Conservation (phyloP, 2,888 invertebrate species). For the Cheilosia variabilis region DNA sequence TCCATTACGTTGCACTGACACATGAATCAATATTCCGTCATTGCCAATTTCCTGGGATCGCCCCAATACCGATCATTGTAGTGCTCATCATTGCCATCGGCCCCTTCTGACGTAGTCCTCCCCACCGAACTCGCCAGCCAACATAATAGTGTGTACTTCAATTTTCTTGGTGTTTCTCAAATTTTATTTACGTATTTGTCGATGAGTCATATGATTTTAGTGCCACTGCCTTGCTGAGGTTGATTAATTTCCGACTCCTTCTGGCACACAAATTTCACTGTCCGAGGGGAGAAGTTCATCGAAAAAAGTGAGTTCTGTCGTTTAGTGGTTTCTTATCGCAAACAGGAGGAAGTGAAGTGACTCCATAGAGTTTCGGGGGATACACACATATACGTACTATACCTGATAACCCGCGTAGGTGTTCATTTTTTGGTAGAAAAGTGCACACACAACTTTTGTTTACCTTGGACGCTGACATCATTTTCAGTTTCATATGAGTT, state of each 20-base stretch:
- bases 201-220: constrained; percentile 68
- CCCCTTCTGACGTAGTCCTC: constrained; percentile 9
- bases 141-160: constrained; percentile 46
- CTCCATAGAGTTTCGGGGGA: constrained; percentile 44
- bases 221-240: constrained; percentile 40
- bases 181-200: constrained; percentile 65
- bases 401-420: constrained; percentile 26
- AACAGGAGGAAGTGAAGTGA: constrained; percentile 58
- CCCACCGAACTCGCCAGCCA: neutral
- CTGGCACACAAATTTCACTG: constrained; percentile 12
- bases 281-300: constrained; percentile 8
- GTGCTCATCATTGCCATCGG: constrained; percentile 15
- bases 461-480: constrained; percentile 73
- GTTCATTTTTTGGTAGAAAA: constrained; percentile 11
- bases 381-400: neutral
- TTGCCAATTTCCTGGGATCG: constrained; percentile 61
- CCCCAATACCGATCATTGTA: constrained; percentile 17
- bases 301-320: constrained; percentile 20
- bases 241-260: constrained; percentile 42
- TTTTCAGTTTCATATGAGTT: constrained; percentile 27
- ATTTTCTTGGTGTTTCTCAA: constrained; percentile 61
- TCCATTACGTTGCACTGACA: constrained; percentile 40
- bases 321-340: constrained; percentile 5
- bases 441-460: constrained; percentile 61
- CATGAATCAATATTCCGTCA: constrained; percentile 71